Base-by-base conservation (phyloP, 1,140 invertebrate species). In the Penaeus vannamei region DNA sequence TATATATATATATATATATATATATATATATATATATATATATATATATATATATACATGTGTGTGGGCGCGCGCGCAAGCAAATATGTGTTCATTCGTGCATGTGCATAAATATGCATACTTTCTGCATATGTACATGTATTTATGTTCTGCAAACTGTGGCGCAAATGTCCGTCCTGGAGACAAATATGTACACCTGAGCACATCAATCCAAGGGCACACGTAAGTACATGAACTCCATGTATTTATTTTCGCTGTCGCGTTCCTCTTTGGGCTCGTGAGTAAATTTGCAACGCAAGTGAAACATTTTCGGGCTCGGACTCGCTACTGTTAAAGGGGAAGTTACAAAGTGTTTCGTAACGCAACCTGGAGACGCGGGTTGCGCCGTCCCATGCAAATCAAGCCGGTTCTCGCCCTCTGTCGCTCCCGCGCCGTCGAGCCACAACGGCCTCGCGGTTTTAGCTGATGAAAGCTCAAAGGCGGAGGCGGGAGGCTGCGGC, bases 1-100 rank as follows among this genome's bases (percentile, higher is more conserved):
- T 76, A 76, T 76, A 76, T 76, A 76, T n/a, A 76, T 76, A 76
- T n/a, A 76, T n/a, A 76, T 76, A 72, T 76, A n/a, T 76, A n/a
- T 76, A n/a, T 76, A n/a, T 76, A 76, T 76, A n/a, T 76, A 76
- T 76, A n/a, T 76, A 3, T 76, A 20, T 76, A 23, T 76, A 20
- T 14, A 1, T 53, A 8, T 53, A 1, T 53, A 0, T 53, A 10
- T 53, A 8, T 53, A 8, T 53, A 8, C 10, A 1, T 14, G 46
- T 53, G 46, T 53, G 10, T 53, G 46, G 3, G 46, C 10, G 46
- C 10, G 8, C 10, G 46, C 10, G 46, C 10, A 0, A 5, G 46
- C 10, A 8, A 5, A 8, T 53, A 8, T 53, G 46, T 53, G 14
- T 53, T 3, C 10, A 14, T 53, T 2, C 10, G 1, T 53, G 46